Conservation (phyloP, 1,140 invertebrate genomes). For the Eufriesea mexicana region DNA sequence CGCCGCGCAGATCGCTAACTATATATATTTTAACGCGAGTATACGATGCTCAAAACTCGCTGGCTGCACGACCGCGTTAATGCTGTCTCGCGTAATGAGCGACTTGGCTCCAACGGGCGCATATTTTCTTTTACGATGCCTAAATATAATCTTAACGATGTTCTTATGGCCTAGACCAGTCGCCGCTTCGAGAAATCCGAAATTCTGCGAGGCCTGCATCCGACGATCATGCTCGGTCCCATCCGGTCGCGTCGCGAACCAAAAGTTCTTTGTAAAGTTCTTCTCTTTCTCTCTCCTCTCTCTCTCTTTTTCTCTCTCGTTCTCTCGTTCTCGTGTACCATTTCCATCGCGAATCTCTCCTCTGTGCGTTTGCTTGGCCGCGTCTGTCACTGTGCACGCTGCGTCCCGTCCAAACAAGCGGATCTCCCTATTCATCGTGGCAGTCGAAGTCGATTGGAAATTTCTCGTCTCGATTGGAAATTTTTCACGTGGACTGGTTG, state of each 20-base stretch:
- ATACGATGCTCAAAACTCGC: conserved; percentile 66
- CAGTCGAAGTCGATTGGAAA: neutral
- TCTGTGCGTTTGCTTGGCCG: neutral
- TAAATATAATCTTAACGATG: conserved; percentile 82
- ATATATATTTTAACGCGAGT: conserved; percentile 66
- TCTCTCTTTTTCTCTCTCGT: too few species aligned
- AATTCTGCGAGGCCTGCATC: conserved; percentile 50
- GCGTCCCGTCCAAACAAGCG: neutral
- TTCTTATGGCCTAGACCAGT: conserved; percentile 74
- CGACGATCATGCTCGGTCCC: conserved; percentile 2
- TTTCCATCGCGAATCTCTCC: neutral
- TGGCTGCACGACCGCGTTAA: conserved; percentile 74
- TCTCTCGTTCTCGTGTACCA: too few species aligned
- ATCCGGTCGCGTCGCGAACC: neutral
- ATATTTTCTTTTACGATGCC: conserved; percentile 82
- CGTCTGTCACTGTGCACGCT: neutral
- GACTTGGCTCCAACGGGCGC: conserved; percentile 81
- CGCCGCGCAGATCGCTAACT: conserved; percentile 41
- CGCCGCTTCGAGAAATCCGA: conserved; percentile 58
- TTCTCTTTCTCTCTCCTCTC: too few species aligned
- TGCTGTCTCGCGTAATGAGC: conserved; percentile 81
- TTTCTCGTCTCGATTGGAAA: too few species aligned
- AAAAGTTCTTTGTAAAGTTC: conserved; percentile 29
- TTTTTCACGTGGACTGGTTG: neutral
- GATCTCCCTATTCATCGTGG: neutral